A percentile compares a stretch with the other conserved stretches of the same genome.
phyloP scores from a whole-genome alignment of 2,888 invertebrate genomes.

The Eristalinus aeneus region DNA sequence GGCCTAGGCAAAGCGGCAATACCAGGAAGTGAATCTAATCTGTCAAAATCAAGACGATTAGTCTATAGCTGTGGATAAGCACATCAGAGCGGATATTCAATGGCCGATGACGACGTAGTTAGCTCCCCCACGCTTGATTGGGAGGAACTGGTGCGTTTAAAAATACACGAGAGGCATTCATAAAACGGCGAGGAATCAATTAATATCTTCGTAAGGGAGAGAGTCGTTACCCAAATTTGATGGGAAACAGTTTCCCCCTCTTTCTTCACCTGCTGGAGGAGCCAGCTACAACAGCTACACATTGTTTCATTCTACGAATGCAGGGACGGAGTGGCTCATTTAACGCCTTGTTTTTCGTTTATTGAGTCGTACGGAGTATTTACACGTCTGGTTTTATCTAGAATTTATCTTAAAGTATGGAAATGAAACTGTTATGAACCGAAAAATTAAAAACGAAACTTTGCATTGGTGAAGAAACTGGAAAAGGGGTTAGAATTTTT shows the following conservation, averaged over 20 bases:
- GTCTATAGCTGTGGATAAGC: not conserved
- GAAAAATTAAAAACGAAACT: too few relatives aligned
- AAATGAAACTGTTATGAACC: too few relatives aligned
- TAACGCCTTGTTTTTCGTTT: not conserved
- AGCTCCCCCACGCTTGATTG: not conserved
- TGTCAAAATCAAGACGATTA: not conserved
- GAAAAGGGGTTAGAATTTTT: too few relatives aligned
- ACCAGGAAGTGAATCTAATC: conserved; percentile 33
- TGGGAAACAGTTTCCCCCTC: conserved; percentile 5
- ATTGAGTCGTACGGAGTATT: not conserved
- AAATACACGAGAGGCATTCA: conserved; percentile 36
- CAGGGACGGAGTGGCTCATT: not conserved
- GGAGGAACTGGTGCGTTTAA: conserved; percentile 23
- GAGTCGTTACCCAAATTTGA: not conserved
- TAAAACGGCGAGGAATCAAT: conserved; percentile 51
- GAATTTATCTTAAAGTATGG: too few relatives aligned
- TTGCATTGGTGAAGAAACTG: too few relatives aligned
- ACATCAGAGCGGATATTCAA: not conserved
- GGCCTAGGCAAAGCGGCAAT: not conserved
- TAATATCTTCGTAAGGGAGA: conserved; percentile 40
- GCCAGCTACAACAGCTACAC: conserved; percentile 8
- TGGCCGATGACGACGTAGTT: conserved; percentile 7
- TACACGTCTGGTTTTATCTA: too few relatives aligned
- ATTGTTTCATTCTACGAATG: not conserved
- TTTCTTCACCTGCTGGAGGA: conserved; percentile 13